These are phyloP conservation scores for Eristalinus aeneus DNA, from an alignment of 2,888 invertebrate species.

Conservation along the genomic window DNA sequence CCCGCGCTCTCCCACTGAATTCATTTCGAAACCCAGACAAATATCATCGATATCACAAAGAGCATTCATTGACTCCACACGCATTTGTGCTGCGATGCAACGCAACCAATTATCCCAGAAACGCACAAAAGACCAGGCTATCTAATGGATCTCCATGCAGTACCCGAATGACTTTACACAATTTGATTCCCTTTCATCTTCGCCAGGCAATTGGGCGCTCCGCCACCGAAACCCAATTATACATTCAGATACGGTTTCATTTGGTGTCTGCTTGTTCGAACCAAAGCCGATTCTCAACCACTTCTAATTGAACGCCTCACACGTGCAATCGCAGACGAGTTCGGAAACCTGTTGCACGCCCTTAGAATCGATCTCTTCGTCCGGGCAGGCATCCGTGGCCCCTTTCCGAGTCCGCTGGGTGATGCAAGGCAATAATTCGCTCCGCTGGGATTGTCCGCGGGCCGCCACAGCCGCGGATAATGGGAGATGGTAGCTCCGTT, in stretches of 20 bases:
- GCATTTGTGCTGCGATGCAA: background rate
- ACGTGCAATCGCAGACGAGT: constrained; percentile 38
- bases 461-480: constrained; percentile 25
- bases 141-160: background rate
- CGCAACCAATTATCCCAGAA: background rate
- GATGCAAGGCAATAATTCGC: constrained; percentile 38
- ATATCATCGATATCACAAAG: background rate
- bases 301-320: constrained; percentile 49
- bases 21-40: background rate
- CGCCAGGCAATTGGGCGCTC: background rate
- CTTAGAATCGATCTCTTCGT: background rate
- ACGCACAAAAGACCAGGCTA: background rate
- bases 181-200: background rate
- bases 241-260: background rate
- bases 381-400: background rate
- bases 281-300: background rate
- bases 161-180: background rate
- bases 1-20: background rate
- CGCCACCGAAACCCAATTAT: background rate
- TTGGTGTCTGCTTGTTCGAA: background rate
- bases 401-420: background rate
- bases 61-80: background rate
- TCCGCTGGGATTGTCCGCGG: constrained; percentile 37
- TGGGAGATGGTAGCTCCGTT: constrained; percentile 30
- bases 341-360: background rate